Evolutionary conservation across 2,113 vertebrate genomes (phyloP), one percentile per base, ranked within the genome.

Genomic region (Menidia beryllina): DNA sequence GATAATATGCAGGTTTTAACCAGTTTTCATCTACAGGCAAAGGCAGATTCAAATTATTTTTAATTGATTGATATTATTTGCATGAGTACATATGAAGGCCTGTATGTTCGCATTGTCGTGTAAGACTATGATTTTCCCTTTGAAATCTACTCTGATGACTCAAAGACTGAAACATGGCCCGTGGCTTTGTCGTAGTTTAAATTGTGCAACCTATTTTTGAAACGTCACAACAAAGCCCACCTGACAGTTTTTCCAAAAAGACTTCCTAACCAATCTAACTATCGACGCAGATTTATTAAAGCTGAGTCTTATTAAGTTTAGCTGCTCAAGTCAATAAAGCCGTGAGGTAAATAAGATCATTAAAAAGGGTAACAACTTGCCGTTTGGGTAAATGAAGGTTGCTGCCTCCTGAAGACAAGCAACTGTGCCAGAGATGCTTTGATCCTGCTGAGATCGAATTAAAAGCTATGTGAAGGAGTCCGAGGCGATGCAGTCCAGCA

Each of bases 131-230:
- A 67, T 9, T 45, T 70, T 7, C 14, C 15, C 59, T 43, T 26
- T 30, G 60, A 75, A 66, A 34, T 80, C 48, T 67, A 45, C 62
- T 11, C 10, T 51, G 63, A 69, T 75, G 70, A 81, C 66, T 48
- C 69, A 64, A 56, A 55, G 47, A 65, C 38, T 70, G 41, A 68
- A 67, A 76, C n/a, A 60, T 60, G 39, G 17, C 38, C 51, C 50
- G 47, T 51, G n/a, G 41, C 17, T 5, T 45, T 45, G 19, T 10
- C 30, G 10, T 45, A 45, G 5, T n/a, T 45, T 7, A 41, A 1
- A 13, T 10, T 10, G 7, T 21, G 19, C 24, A 34, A 6, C 17
- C 3, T 8, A 13, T 41, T 17, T 7, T 25, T 26, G 26, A 74
- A 74, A 62, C 47, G 45, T 43, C n/a, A 48, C 20, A 54, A 3